Percentiles rank a stretch among this genome's conserved stretches.
These are phyloP conservation scores for Chaenodraco wilsoni DNA, from an alignment of 2,797 vertebrate species.

Conservation along the genomic window DNA sequence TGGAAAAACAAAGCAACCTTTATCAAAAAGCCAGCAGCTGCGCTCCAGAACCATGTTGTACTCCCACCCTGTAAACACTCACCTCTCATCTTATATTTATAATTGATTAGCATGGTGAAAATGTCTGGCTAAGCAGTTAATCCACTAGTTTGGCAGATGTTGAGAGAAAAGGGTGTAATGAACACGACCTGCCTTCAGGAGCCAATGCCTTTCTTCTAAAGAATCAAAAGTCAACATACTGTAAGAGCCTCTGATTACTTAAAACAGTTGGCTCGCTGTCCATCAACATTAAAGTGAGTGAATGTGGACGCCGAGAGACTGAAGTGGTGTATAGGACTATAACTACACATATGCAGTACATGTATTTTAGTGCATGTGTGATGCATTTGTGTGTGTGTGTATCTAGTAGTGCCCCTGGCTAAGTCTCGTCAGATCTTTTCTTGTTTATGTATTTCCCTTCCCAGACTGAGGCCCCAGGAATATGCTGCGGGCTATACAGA, in stretches of 20 bases:
- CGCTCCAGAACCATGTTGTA: conserved; percentile 56
- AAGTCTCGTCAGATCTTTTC: conserved; percentile 79
- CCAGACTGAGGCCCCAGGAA: conserved; percentile 85
- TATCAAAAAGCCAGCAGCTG: conserved; percentile 72
- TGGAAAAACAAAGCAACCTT: conserved; percentile 69
- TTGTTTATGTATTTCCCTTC: conserved; percentile 79
- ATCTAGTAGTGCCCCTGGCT: conserved; percentile 77
- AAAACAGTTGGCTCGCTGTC: conserved; percentile 83
- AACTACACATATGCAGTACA: conserved; percentile 22
- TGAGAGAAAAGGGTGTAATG: conserved; percentile 59
- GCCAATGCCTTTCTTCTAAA: conserved; percentile 80
- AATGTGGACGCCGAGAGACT: conserved; percentile 56
- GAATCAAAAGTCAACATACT: conserved; percentile 72
- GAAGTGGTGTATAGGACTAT: conserved; percentile 1
- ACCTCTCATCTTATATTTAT: conserved; percentile 61
- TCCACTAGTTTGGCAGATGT: conserved; percentile 67
- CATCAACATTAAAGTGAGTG: conserved; percentile 74
- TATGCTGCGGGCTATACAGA: conserved; percentile 89
- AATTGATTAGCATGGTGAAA: conserved; percentile 56
- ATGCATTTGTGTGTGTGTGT: conserved; percentile 19
- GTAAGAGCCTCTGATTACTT: conserved; percentile 80
- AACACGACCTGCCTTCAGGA: conserved; percentile 82
- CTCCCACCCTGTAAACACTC: conserved; percentile 18
- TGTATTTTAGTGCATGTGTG: conserved; percentile 28
- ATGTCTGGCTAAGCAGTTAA: conserved; percentile 67